Evolutionary conservation across 2,888 invertebrate species (phyloP), one percentile per base, ranked within the genome.

Genomic region (Odontomyia ornata): DNA sequence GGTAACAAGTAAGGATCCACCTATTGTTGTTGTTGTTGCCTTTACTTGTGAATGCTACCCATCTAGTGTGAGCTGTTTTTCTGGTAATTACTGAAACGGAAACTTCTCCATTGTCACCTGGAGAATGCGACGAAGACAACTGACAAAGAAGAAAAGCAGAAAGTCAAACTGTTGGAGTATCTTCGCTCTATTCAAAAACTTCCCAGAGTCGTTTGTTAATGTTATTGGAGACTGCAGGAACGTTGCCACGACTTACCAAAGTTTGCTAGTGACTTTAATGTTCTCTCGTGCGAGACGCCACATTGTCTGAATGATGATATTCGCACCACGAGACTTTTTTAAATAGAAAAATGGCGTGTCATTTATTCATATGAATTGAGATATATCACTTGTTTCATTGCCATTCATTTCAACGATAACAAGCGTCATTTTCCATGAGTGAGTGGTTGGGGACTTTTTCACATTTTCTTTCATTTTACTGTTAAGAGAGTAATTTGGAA

Each of bases 91-190:
- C 69, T 69, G 69, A 69, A 69, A 69, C 69, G 69, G 47, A 69
- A 69, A 69, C 69, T 69, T 69, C 69, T 46, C 69, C 69, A 69
- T 69, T 69, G 69, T 69, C 69, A 69, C 69, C 69, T 69, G 69
- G 46, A 69, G 25, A 25, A 69, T 47, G 46, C 46, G 64, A 64
- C 30, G 21, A 13, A n/a, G 27, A 47, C 47, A 25, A 13, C 60
- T 13, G n/a, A n/a, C n/a, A n/a, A n/a, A n/a, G n/a, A n/a, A n/a
- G n/a, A 11, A 25, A 60, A 60, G 18, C 52, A 52, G 18, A 52
- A 13, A 52, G 15, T n/a, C 52, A 52, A 52, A n/a, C 52, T 13
- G n/a, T 52, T 4, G 52, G 13, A 13, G 7, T 13, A 43, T 7
- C 7, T 7, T 15, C 52, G 52, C 15, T 52, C 52, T 9, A 5